phyloP scores from a whole-genome alignment of 2,113 vertebrate species.

The Ammodytes dubius region DNA sequence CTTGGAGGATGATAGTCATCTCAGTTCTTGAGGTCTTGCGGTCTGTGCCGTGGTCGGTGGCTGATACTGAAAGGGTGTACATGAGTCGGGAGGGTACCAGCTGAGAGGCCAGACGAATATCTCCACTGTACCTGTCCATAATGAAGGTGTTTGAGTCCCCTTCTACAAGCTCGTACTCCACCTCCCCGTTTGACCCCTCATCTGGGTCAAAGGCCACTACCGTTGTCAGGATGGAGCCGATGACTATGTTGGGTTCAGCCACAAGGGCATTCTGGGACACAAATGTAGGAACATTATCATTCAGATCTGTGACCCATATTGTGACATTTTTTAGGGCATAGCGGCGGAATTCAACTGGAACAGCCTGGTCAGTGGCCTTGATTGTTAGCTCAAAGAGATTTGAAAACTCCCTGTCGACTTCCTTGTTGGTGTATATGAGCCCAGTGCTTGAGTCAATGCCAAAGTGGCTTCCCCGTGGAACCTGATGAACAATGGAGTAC shows the following conservation, averaged over 20 bases:
- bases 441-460: conserved; percentile 89
- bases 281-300: conserved; percentile 95
- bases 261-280: conserved; percentile 94
- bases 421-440: conserved; percentile 89
- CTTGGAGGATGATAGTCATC: conserved; percentile 93
- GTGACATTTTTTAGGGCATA: conserved; percentile 96
- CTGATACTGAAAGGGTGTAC: conserved; percentile 93
- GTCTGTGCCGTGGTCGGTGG: conserved; percentile 92
- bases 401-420: conserved; percentile 96
- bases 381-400: conserved; percentile 95
- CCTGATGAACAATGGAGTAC: conserved; percentile 93
- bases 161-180: conserved; percentile 94
- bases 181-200: conserved; percentile 94
- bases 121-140: conserved; percentile 96
- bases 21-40: conserved; percentile 92
- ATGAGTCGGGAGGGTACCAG: conserved; percentile 91
- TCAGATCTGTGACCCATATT: conserved; percentile 94
- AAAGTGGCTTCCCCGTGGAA: conserved; percentile 94
- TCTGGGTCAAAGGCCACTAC: conserved; percentile 95
- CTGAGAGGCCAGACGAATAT: conserved; percentile 91
- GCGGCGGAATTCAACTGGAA: conserved; percentile 92
- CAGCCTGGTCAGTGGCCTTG: conserved; percentile 94
- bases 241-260: conserved; percentile 91
- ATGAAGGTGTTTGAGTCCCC: conserved; percentile 94
- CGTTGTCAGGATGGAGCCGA: conserved; percentile 93